These are phyloP conservation scores for Ceuthmochares aereus DNA, from an alignment of 2,113 vertebrate genomes.

Conservation along the genomic window DNA sequence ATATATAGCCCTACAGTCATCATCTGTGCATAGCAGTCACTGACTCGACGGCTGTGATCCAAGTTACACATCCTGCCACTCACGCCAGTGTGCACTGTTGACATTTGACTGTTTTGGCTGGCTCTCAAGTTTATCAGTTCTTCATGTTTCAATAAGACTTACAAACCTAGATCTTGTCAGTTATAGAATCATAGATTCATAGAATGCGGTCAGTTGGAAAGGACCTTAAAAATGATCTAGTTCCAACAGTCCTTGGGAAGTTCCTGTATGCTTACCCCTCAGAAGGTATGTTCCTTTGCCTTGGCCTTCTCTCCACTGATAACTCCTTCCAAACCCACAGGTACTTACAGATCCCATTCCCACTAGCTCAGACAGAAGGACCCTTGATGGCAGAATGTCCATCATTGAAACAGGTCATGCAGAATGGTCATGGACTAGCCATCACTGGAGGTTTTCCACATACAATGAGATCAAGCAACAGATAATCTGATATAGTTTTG, in stretches of 20 bases:
- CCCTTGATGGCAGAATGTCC: background rate
- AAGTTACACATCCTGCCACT: background rate
- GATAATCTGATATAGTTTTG: background rate
- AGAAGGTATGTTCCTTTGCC: background rate
- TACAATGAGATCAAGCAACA: background rate
- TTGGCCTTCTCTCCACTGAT: background rate
- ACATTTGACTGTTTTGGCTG: background rate
- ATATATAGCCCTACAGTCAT: background rate
- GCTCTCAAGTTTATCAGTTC: background rate
- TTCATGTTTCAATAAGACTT: background rate
- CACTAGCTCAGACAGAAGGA: background rate
- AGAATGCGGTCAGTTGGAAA: too few relatives aligned
- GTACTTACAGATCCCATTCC: accelerated
- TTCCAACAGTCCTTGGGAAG: background rate
- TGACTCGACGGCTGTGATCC: background rate
- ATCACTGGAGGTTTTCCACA: background rate
- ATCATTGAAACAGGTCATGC: background rate
- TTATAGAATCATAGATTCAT: too few relatives aligned
- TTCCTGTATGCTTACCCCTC: background rate
- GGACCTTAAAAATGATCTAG: too few relatives aligned
- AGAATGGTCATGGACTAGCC: accelerated
- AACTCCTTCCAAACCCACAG: background rate
- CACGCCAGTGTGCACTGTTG: accelerated
- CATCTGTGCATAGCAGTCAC: too few relatives aligned
- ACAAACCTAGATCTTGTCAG: background rate